Base-by-base conservation (phyloP, 2,888 invertebrate species). In the Coronaproctus castanopsis region DNA sequence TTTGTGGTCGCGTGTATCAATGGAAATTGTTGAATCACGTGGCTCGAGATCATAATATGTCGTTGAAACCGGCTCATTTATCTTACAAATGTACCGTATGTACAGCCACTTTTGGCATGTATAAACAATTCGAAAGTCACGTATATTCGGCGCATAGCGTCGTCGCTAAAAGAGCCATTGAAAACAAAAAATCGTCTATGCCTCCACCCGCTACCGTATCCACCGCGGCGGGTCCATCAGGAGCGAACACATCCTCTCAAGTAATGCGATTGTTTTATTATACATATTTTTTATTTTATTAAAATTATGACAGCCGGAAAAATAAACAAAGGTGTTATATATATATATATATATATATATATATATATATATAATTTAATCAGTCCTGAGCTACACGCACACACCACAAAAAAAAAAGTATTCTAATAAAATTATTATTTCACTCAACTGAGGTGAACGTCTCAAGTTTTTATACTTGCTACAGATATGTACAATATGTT, bases 11-110 rank as follows among this genome's bases (percentile, higher is more conserved):
- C 75, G 91, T 92, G 72, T 92, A 89, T 72, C 90, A 91, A 73
- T 90, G 89, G 87, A 92, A 92, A 71, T 73, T 93, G 64, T 74
- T 93, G 60, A 88, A 87, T 71, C 93, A 93, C 70, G 91, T 93
- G 62, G 87, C 88, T 54, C 80, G 87, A 66, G 91, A 91, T 72
- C 93, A 93, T 74, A 87, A 85, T 69, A 82, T 91, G 79, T 87
- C 87, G 48, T 73, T 93, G 65, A 91, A 92, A 70, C 91, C 92
- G 21, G 92, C 91, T 49, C 90, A 92, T 72, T 76, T 92, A 60
- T 90, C 91, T 24, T 92, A 92, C 77, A 92, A 92, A 73, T 92
- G 92, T 73, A 92, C 91, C 14, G 91, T 92, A 24, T 92, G 92
- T 72, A 89, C 90, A 50, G 91, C 91, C 22, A 91, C 91, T 2